phyloP scores from a whole-genome alignment of 2,113 vertebrate species.

The Callithrix jacchus region DNA sequence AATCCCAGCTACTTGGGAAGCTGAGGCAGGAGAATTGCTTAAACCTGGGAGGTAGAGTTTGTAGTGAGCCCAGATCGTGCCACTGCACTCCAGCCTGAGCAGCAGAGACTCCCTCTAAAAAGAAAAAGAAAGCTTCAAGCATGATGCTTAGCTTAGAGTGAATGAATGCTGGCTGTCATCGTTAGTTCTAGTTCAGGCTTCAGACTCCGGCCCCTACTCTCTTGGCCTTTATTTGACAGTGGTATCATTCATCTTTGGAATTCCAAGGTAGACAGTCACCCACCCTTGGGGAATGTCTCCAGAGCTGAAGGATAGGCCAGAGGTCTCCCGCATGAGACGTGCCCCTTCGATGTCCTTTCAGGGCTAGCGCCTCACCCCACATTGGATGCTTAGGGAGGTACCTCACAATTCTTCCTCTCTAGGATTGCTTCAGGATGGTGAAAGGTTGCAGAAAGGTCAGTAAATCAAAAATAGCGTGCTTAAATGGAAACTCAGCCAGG shows the following conservation, averaged over 20 bases:
- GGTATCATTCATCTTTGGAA: background rate
- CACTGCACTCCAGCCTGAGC: no score
- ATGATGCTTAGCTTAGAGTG: background rate
- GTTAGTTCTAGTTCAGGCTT: background rate
- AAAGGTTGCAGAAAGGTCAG: background rate
- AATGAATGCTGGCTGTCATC: accelerated
- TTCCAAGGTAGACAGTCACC: background rate
- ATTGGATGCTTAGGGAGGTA: accelerated
- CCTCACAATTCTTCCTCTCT: background rate
- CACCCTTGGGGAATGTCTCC: background rate
- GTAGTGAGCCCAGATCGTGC: no score
- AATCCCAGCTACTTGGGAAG: no score
- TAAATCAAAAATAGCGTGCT: background rate
- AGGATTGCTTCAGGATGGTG: background rate
- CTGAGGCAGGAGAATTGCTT: no score
- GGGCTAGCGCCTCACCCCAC: background rate
- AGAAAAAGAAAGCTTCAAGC: background rate
- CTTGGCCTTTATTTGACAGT: background rate
- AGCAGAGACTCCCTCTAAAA: no score
- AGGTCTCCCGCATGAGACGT: accelerated
- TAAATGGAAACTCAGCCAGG: background rate
- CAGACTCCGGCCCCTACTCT: background rate
- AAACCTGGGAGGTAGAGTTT: no score
- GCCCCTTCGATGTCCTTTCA: background rate
- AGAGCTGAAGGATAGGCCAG: background rate